Percentiles rank a stretch among this genome's conserved stretches.
phyloP scores from a whole-genome alignment of 2,113 vertebrate genomes.

The Eudyptes chrysolophus region DNA sequence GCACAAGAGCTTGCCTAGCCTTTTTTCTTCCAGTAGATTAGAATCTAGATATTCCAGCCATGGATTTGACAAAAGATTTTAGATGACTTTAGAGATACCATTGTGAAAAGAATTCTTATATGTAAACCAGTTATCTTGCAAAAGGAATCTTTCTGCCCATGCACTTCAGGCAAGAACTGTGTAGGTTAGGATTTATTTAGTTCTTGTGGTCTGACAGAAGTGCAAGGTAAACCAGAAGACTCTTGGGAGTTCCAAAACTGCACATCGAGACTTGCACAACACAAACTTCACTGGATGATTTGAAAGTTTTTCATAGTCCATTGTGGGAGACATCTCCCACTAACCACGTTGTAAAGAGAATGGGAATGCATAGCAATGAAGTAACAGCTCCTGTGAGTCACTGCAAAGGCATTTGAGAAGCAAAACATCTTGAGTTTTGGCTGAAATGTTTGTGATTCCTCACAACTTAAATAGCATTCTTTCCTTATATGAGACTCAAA shows the following conservation, averaged over 20 bases:
- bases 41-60: background rate
- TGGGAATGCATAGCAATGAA: background rate
- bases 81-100: background rate
- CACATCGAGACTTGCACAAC: background rate
- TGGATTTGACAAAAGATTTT: background rate
- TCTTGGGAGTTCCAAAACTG: background rate
- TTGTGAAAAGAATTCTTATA: background rate
- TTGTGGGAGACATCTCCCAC: background rate
- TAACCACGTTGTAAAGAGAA: accelerated
- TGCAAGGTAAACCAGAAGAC: background rate
- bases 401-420: background rate
- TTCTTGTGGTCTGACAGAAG: background rate
- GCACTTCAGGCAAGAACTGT: background rate
- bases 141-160: background rate
- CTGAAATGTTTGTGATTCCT: background rate
- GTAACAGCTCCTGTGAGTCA: background rate
- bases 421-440: background rate
- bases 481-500: background rate
- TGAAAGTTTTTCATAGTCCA: background rate
- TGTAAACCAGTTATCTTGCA: background rate
- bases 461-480: background rate
- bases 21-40: background rate
- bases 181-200: background rate
- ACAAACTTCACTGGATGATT: background rate
- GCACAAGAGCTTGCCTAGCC: background rate